phyloP scores from a whole-genome alignment of 2,888 invertebrate species.

The Tubulanus polymorphus region DNA sequence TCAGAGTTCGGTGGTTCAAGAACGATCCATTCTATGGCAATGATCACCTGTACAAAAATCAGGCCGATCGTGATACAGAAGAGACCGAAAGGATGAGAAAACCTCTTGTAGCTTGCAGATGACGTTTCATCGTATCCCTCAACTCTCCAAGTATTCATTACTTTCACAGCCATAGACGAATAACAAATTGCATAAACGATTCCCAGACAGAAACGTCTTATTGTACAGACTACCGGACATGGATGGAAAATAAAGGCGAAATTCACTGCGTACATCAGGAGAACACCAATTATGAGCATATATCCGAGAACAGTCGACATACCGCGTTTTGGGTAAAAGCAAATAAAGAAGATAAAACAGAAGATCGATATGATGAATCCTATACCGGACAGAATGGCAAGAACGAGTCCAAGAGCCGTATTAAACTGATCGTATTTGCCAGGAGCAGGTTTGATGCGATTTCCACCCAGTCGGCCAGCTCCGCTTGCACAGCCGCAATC shows the following conservation, averaged over 20 bases:
- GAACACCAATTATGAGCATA: slow-evolving; percentile 53
- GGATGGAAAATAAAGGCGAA: slow-evolving; percentile 55
- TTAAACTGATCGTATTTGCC: slow-evolving; percentile 36
- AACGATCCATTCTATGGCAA: slow-evolving; percentile 54
- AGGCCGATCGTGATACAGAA: slow-evolving; percentile 20
- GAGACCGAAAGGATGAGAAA: slow-evolving; percentile 45
- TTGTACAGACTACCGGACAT: slow-evolving; percentile 48
- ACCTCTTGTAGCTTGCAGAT: slow-evolving; percentile 38
- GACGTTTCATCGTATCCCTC: slow-evolving; percentile 19
- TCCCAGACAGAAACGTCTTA: slow-evolving; percentile 52
- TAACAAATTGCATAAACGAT: slow-evolving; percentile 54
- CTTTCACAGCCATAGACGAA: slow-evolving; percentile 53
- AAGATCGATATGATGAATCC: slow-evolving; percentile 49
- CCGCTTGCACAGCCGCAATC: slow-evolving; percentile 26
- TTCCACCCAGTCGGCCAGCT: neutral
- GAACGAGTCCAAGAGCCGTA: slow-evolving; percentile 20
- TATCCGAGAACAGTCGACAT: slow-evolving; percentile 53
- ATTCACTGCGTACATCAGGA: slow-evolving; percentile 53
- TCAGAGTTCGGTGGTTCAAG: slow-evolving; percentile 48
- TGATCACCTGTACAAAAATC: slow-evolving; percentile 48
- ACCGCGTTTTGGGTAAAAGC: slow-evolving; percentile 47
- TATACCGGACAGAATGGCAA: slow-evolving; percentile 42
- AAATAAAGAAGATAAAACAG: slow-evolving; percentile 49
- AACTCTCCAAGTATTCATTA: slow-evolving; percentile 51
- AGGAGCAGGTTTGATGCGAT: slow-evolving; percentile 9